phyloP scores from a whole-genome alignment of 2,797 vertebrate genomes.

The Odontamblyopus rebecca region DNA sequence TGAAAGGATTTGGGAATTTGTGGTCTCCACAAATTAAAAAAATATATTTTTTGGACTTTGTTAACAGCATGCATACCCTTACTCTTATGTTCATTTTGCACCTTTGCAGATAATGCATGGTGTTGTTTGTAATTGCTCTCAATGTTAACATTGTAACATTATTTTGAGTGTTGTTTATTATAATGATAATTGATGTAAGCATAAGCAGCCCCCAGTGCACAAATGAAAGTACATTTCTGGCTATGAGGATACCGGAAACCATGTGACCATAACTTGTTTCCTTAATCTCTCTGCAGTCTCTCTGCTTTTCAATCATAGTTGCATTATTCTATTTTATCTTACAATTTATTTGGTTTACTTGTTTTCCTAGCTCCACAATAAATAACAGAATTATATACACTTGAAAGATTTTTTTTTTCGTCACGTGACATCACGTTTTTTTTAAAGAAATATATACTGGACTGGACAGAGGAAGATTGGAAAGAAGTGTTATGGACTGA shows the following conservation, averaged over 20 bases:
- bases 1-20: constrained; percentile 48
- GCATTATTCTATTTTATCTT: constrained; percentile 70
- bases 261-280: constrained; percentile 36
- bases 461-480: too few relatives aligned
- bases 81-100: constrained; percentile 55
- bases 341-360: constrained; percentile 73
- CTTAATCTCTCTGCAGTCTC: constrained; percentile 43
- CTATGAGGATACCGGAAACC: constrained; percentile 38
- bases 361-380: constrained; percentile 74
- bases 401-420: neutral
- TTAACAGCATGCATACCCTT: constrained; percentile 63
- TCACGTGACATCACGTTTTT: too few relatives aligned
- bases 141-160: constrained; percentile 62
- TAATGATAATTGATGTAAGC: constrained; percentile 27
- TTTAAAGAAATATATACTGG: too few relatives aligned
- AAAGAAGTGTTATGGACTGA: too few relatives aligned
- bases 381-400: constrained; percentile 49
- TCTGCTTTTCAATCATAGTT: constrained; percentile 49
- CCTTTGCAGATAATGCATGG: constrained; percentile 59
- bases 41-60: constrained; percentile 50
- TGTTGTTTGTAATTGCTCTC: constrained; percentile 71
- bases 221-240: constrained; percentile 26
- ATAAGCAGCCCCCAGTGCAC: constrained; percentile 13
- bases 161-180: constrained; percentile 56
- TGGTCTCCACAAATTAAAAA: constrained; percentile 63